Conservation (phyloP, 2,888 invertebrate species). For the Drosophila emarginata region DNA sequence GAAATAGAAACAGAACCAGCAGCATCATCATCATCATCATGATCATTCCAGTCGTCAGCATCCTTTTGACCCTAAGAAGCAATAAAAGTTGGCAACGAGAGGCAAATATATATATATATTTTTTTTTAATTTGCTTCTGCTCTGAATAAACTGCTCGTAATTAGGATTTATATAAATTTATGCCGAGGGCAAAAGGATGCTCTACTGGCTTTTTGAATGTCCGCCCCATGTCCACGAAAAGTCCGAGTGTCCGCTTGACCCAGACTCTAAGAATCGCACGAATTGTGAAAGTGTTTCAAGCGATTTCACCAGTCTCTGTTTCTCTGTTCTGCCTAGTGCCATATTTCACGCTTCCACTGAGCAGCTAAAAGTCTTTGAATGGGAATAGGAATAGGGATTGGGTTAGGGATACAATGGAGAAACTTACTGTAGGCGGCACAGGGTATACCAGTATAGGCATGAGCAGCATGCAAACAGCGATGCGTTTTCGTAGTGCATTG, state of each 20-base stretch:
- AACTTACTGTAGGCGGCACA: constrained; percentile 93
- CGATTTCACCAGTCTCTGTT: constrained; percentile 30
- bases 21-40: background rate
- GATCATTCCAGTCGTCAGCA: background rate
- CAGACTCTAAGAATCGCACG: constrained; percentile 39
- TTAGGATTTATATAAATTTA: constrained; percentile 76
- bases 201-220: constrained; percentile 37
- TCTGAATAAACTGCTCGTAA: constrained; percentile 75
- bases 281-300: constrained; percentile 54
- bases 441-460: constrained; percentile 92
- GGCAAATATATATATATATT: constrained; percentile 38
- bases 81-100: constrained; percentile 55
- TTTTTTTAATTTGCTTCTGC: constrained; percentile 57
- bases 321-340: constrained; percentile 46
- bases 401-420: background rate
- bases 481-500: constrained; percentile 94
- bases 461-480: constrained; percentile 94
- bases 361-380: constrained; percentile 41
- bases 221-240: constrained; percentile 42
- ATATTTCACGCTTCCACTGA: constrained; percentile 65
- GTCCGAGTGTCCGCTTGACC: constrained; percentile 60
- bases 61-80: constrained; percentile 34
- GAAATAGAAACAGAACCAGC: constrained; percentile 52
- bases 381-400: background rate
- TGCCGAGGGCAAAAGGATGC: constrained; percentile 45